Evolutionary conservation across 2,797 vertebrate species (phyloP).

Genomic region (Crotalus adamanteus): DNA sequence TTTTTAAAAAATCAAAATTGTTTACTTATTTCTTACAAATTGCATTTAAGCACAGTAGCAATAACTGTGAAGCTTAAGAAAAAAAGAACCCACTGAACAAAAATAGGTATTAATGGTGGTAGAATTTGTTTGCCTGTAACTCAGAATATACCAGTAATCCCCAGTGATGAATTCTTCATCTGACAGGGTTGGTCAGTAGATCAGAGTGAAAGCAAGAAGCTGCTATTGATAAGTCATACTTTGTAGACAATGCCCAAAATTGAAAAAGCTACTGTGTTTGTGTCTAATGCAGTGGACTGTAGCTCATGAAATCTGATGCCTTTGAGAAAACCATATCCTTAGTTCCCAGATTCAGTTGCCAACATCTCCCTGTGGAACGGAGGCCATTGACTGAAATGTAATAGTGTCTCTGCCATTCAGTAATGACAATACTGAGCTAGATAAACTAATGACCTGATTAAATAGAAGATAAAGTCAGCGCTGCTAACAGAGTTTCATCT

Average conservation of each 20-base stretch:
- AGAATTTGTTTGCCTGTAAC: background rate
- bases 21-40: background rate
- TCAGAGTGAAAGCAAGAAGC: background rate
- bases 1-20: background rate
- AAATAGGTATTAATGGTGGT: background rate
- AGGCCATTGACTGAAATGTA: background rate
- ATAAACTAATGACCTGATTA: background rate
- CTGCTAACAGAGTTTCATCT: too few species aligned
- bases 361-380: background rate
- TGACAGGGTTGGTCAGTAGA: background rate
- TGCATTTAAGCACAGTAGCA: background rate
- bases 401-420: background rate
- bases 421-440: background rate
- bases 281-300: background rate
- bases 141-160: background rate
- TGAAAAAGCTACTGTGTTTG: background rate
- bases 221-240: background rate
- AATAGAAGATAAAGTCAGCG: background rate
- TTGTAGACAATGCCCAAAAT: background rate
- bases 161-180: background rate
- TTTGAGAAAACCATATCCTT: background rate
- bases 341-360: background rate
- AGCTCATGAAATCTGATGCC: background rate
- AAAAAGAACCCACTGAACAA: background rate
- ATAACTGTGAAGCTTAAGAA: background rate